Evolutionary conservation across 1,140 invertebrate species (phyloP), one percentile per base, ranked within the genome.

Genomic region (Bombyx mori): DNA sequence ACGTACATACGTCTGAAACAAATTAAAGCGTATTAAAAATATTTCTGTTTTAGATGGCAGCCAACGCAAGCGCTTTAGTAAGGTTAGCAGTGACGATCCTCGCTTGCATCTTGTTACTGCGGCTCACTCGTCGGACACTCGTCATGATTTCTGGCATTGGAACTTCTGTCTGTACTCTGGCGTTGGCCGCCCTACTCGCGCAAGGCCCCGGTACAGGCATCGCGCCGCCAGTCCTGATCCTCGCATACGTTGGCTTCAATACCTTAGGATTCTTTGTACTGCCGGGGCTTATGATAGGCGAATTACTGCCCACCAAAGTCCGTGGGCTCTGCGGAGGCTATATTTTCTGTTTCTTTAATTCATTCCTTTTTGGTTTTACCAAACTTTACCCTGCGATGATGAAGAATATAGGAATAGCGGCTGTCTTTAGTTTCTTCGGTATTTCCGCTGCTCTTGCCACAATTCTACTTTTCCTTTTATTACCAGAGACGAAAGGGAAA

Each of bases 401-500:
- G 44, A 67, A 81, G 1, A 70, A 76, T 6, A 86, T 94, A 0
- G 90, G 92, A 51, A 88, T 91, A 60, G 74, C 88, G 1, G 93
- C 92, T 4, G 81, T 94, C 0, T 94, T 94, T 69, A 82, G 88
- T 3, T 76, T 93, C 10, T 96, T 96, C 71, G 93, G 92, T 18
- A 76, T 88, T 1, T 89, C 93, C 6, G 91, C 93, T 1, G 57
- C 91, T 2, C 67, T 94, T 5, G 89, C 92, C 6, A 90, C 92
- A 7, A 51, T 94, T 1, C 91, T 96, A 45, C 83, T 94, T 57
- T 94, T 90, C 63, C 81, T 95, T 0, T 86, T 93, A 53, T 83
- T 97, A 43, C 95, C 95, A 18, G 95, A 97, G 88, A 96, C 95
- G 0, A 96, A 94, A 76, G 92, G 93, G 10, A 91, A 91, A 62